Percentiles rank a stretch among this genome's conserved stretches.
phyloP scores from a whole-genome alignment of 1,140 invertebrate genomes.

The Philopotamus ludificatus region DNA sequence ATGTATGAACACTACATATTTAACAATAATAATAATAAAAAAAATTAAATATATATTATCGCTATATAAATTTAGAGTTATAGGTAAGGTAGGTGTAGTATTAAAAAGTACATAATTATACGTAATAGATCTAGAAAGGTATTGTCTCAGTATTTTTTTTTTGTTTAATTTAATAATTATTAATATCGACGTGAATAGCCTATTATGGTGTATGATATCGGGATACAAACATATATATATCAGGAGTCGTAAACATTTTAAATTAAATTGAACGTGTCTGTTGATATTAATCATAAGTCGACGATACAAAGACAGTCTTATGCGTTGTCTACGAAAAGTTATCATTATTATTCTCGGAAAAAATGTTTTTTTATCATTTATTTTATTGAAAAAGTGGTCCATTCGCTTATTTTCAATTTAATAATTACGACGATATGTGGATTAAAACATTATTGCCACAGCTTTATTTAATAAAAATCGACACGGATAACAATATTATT shows the following conservation, averaged over 20 bases:
- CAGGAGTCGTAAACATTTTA: no score
- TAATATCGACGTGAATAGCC: slow-evolving; percentile 27
- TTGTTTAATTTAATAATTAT: slow-evolving; percentile 33
- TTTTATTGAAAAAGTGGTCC: slow-evolving; percentile 24
- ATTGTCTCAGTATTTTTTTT: slow-evolving; percentile 41
- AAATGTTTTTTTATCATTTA: neutral
- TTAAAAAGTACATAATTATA: slow-evolving; percentile 40
- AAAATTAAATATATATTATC: no score
- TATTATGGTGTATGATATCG: slow-evolving; percentile 7
- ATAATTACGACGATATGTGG: no score
- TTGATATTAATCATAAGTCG: no score
- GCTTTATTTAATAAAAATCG: no score
- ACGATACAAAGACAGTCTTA: slow-evolving; percentile 19
- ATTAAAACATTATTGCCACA: no score
- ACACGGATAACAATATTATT: neutral
- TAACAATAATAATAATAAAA: no score
- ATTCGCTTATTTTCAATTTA: no score
- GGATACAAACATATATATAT: neutral
- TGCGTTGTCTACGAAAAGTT: slow-evolving; percentile 20
- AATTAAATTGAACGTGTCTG: neutral
- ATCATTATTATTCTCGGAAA: neutral
- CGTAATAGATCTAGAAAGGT: slow-evolving; percentile 43
- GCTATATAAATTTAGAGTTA: slow-evolving; percentile 28
- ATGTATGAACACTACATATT: no score
- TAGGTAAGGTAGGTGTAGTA: slow-evolving; percentile 41